A percentile compares a stretch with the other conserved stretches of the same genome.
phyloP scores from a whole-genome alignment of 1,140 invertebrate species.

The fruit fly (Drosophila melanogaster) region Release_6_plus_ISO1_MT NT_033777.3:12944001-12944500 shows the following conservation, averaged over 20 bases:
- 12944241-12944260: not conserved
- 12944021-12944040: too few relatives aligned
- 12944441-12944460: constrained; percentile 35
- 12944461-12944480: constrained; percentile 68
- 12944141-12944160: constrained; percentile 72
- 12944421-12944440: constrained; percentile 19
- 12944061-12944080: not conserved
- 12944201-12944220: constrained; percentile 71
- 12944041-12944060: too few relatives aligned
- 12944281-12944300: constrained; percentile 38
- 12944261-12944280: constrained; percentile 14
- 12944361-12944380: not conserved
- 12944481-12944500: constrained; percentile 62
- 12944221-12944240: constrained; percentile 46
- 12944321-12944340: constrained; percentile 34
- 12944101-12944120: not conserved
- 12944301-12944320: constrained; percentile 63
- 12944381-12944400: constrained; percentile 31
- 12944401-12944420: constrained; percentile 30
- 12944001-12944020: too few relatives aligned
- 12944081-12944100: not conserved
- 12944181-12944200: constrained; percentile 71
- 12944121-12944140: constrained; percentile 73
- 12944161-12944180: constrained; percentile 78
- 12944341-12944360: not conserved